Conservation (phyloP, 1,140 invertebrate species). For the Coboldia fuscipes region DNA sequence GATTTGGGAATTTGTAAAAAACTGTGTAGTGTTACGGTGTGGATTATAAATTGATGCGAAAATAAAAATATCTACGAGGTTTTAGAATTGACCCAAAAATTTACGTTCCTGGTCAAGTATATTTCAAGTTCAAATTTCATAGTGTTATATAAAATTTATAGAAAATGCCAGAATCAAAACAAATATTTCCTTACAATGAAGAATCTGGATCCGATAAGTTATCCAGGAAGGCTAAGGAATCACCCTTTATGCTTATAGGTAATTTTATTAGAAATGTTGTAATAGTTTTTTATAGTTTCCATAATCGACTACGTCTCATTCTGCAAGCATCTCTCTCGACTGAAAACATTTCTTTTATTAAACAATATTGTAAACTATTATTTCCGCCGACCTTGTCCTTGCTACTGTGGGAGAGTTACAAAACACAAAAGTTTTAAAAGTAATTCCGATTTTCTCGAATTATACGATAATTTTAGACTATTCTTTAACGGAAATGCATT, state of each 20-base stretch:
- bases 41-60: no score
- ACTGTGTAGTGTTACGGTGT: no score
- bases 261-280: slow-evolving; percentile 7
- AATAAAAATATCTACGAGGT: no score
- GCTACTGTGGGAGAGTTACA: neutral
- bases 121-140: neutral
- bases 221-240: slow-evolving; percentile 37
- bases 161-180: slow-evolving; percentile 4
- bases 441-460: neutral
- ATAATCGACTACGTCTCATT: neutral
- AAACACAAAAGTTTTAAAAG: neutral
- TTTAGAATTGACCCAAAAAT: no score
- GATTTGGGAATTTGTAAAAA: no score
- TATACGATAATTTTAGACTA: no score
- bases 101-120: no score
- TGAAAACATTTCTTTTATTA: neutral
- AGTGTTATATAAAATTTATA: neutral
- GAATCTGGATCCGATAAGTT: slow-evolving; percentile 29
- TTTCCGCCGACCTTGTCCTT: neutral
- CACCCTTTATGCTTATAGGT: slow-evolving; percentile 42
- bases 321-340: neutral
- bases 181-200: no score
- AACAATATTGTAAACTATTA: neutral
- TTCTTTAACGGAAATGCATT: no score
- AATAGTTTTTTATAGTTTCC: neutral